These are phyloP conservation scores for Eurosta solidaginis DNA, from an alignment of 1,140 invertebrate genomes.

Conservation along the genomic window DNA sequence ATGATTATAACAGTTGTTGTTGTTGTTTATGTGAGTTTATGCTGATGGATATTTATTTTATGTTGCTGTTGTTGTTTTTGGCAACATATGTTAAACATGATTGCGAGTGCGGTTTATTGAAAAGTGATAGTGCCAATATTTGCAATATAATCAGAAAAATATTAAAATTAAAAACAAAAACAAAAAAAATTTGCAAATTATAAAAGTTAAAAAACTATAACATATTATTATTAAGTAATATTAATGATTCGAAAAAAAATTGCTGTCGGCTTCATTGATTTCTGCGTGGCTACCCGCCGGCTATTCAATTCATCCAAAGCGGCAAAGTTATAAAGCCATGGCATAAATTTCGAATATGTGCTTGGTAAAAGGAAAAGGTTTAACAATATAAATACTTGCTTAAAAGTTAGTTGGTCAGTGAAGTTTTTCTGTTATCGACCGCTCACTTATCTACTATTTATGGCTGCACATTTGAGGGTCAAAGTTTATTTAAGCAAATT, in stretches of 20 bases:
- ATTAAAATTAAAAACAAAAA: background rate
- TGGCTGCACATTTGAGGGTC: background rate
- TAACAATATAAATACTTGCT: too few species aligned
- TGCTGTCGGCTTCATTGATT: background rate
- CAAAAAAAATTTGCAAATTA: background rate
- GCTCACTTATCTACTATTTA: background rate
- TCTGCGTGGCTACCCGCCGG: background rate
- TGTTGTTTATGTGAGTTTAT: too few species aligned
- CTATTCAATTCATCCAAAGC: background rate
- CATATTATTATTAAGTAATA: background rate
- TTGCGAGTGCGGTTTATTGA: background rate
- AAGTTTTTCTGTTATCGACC: too few species aligned
- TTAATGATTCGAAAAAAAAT: background rate
- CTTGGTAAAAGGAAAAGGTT: background rate
- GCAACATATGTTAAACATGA: background rate
- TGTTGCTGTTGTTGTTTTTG: background rate
- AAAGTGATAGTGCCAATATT: background rate
- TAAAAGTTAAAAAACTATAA: background rate
- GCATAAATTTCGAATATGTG: too few species aligned
- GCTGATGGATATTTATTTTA: background rate
- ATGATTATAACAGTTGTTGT: background rate
- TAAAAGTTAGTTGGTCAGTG: too few species aligned
- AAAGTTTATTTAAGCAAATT: background rate
- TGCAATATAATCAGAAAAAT: background rate
- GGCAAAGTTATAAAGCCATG: too few species aligned